Base-by-base conservation (phyloP, 2,888 invertebrate species). In the Therioaphis trifolii region DNA sequence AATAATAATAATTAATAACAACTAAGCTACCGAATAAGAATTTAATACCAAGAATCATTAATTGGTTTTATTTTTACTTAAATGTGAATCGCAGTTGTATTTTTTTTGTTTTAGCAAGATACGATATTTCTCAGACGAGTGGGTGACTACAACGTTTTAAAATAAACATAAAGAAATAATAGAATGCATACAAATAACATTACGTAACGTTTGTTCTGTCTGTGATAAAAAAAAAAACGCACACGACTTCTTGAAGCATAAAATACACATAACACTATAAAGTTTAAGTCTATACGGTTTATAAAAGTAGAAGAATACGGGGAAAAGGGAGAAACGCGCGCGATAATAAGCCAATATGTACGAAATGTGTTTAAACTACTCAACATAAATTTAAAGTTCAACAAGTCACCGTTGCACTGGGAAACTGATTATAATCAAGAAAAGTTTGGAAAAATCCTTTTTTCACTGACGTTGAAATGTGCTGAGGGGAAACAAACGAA, bases 361-460 rank as follows among this genome's bases (percentile, higher is more conserved):
- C 27, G 46, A 71, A 27, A 27, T 24, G 18, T 27, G 43, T 27
- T 29, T 52, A 72, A 27, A 29, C 29, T 27, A 52, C 49, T 72
- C 49, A 12, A 49, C 29, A 29, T 52, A 72, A 27, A 72, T 72
- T 72, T 72, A 46, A 72, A 49, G 72, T 72, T 72, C 72, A 72
- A 72, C 72, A 72, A 72, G 72, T 72, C 49, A 68, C 46, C 46
- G 18, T 46, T 24, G 11, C 27, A 27, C 46, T 27, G 49, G 5
- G 49, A 2, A 29, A 52, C 72, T 49, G 72, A 72, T 72, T 29
- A 29, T 29, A 52, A 72, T 49, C 72, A 3, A 9, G 49, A 52
- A 49, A 71, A 29, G 27, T 71, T 72, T 49, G 29, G 27, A n/a
- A 49, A 49, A 68, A 72, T 43, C 40, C 24, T 69, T 11, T n/a